A percentile compares a stretch with the other conserved stretches of the same genome.
These are phyloP conservation scores for Pseudococcus jackbeardsleyi DNA, from an alignment of 2,888 invertebrate species.

Conservation along the genomic window DNA sequence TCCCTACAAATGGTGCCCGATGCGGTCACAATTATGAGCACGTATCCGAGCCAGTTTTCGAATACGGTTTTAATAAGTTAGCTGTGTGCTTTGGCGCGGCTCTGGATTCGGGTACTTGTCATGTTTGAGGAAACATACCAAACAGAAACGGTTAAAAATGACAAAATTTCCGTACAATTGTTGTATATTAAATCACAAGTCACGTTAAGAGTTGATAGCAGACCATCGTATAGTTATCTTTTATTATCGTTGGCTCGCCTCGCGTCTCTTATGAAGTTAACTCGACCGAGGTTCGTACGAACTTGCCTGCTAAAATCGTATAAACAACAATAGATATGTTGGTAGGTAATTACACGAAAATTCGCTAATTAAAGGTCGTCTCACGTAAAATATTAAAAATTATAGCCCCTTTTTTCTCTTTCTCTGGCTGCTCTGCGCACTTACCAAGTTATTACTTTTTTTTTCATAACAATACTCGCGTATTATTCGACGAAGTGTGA, in stretches of 20 bases:
- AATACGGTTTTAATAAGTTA: slow-evolving; percentile 14
- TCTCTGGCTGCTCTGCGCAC: neutral
- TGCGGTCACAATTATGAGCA: neutral
- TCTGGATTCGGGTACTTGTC: neutral
- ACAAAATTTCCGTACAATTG: slow-evolving; percentile 29
- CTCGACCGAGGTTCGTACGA: neutral
- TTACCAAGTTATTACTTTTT: slow-evolving; percentile 38
- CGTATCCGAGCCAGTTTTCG: neutral
- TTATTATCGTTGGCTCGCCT: slow-evolving; percentile 22
- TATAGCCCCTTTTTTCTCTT: slow-evolving; percentile 24
- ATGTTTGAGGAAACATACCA: neutral
- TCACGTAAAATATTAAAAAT: slow-evolving; percentile 64
- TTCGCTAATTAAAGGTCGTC: slow-evolving; percentile 62
- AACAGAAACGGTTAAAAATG: slow-evolving; percentile 19
- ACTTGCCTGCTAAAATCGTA: slow-evolving; percentile 1
- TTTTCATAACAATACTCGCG: neutral
- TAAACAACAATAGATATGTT: slow-evolving; percentile 40
- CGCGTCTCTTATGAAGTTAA: neutral
- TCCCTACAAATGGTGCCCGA: neutral
- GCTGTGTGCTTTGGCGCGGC: neutral
- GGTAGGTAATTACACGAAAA: slow-evolving; percentile 61
- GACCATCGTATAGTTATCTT: slow-evolving; percentile 18
- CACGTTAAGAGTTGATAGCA: slow-evolving; percentile 42
- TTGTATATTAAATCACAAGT: slow-evolving; percentile 59
- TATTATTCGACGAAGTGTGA: neutral